A percentile compares a stretch with the other conserved stretches of the same genome.
phyloP scores from a whole-genome alignment of 2,113 vertebrate genomes.

The Chloropsis hardwickii region DNA sequence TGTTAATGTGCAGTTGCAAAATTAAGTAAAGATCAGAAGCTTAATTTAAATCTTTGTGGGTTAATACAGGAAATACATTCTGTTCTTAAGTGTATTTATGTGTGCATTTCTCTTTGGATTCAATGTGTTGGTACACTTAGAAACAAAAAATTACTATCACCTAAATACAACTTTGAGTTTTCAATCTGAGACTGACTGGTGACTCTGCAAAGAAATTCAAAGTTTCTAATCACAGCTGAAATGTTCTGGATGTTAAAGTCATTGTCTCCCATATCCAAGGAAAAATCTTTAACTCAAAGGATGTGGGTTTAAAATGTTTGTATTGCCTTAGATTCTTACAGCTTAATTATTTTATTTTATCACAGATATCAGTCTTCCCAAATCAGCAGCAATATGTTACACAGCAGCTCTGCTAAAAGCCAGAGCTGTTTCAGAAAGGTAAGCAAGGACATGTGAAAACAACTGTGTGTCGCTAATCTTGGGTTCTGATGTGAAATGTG shows the following conservation, averaged over 20 bases:
- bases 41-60: not conserved
- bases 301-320: slow-evolving; percentile 9
- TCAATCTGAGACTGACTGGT: not conserved
- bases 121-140: not conserved
- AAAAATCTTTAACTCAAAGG: not conserved
- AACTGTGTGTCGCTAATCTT: not conserved
- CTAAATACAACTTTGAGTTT: not conserved
- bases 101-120: not conserved
- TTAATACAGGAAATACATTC: not conserved
- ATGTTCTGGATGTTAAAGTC: not conserved
- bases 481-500: not conserved
- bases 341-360: slow-evolving; percentile 45
- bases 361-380: slow-evolving; percentile 97
- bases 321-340: slow-evolving; percentile 19
- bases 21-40: not conserved
- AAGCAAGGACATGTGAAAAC: slow-evolving; percentile 42
- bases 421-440: slow-evolving; percentile 98
- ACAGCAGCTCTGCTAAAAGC: slow-evolving; percentile 98
- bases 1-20: not conserved
- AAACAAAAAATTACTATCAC: not conserved
- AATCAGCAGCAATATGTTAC: slow-evolving; percentile 98
- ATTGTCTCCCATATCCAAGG: not conserved
- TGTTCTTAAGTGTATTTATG: not conserved
- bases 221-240: not conserved
- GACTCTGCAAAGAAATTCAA: not conserved